These are phyloP conservation scores for Abrostola triplasia DNA, from an alignment of 2,888 invertebrate species.

Conservation along the genomic window DNA sequence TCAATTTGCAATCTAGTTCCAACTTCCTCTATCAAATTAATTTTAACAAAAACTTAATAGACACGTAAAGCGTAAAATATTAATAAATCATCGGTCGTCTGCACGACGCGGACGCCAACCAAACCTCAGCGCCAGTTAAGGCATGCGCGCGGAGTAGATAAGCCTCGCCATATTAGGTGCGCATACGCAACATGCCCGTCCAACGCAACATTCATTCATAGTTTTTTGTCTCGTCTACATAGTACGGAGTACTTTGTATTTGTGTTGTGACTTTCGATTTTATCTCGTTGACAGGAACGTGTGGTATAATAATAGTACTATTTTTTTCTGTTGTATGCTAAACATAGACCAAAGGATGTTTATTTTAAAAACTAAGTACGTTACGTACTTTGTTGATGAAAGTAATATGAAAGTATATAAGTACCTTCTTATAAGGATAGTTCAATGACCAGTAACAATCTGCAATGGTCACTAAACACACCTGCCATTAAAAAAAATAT, in stretches of 20 bases:
- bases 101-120: neutral
- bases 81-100: neutral
- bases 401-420: no score
- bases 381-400: neutral
- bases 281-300: conserved; percentile 29
- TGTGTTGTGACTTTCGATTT: conserved; percentile 54
- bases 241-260: conserved; percentile 36
- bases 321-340: neutral
- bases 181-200: conserved; percentile 57
- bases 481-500: no score
- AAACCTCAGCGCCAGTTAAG: conserved; percentile 24
- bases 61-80: neutral
- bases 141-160: conserved; percentile 33
- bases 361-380: neutral
- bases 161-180: conserved; percentile 62
- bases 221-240: conserved; percentile 56
- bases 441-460: no score
- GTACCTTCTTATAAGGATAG: no score
- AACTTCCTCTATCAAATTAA: no score
- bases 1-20: no score
- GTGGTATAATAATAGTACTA: conserved; percentile 13
- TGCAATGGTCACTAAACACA: no score
- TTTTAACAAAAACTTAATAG: no score
- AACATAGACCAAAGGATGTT: neutral
- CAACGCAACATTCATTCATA: conserved; percentile 65